phyloP scores from a whole-genome alignment of 2,888 invertebrate species.

The Mythimna lalbum region DNA sequence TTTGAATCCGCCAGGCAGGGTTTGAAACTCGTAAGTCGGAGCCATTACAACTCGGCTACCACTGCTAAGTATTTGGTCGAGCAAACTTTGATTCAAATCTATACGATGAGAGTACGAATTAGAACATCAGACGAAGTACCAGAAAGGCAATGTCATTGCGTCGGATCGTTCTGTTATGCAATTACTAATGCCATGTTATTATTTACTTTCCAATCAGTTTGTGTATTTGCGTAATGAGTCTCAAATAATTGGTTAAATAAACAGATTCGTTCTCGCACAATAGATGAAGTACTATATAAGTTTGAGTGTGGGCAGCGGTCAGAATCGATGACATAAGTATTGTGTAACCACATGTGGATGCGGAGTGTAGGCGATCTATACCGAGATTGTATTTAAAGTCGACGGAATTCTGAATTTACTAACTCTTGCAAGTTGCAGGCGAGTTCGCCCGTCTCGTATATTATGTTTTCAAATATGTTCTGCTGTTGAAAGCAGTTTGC shows the following conservation, averaged over 20 bases:
- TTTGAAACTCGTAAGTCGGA: too few relatives aligned
- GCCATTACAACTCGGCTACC: too few relatives aligned
- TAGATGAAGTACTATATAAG: constrained; percentile 23
- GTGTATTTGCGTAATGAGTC: constrained; percentile 33
- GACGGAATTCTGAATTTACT: neutral
- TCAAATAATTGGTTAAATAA: constrained; percentile 46
- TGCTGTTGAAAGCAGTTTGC: neutral
- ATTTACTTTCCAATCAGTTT: constrained; percentile 37
- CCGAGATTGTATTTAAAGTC: constrained; percentile 18
- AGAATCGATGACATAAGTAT: constrained; percentile 58
- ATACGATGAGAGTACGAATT: neutral
- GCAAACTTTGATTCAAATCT: too few relatives aligned
- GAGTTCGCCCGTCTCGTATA: neutral
- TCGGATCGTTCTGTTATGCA: constrained; percentile 13
- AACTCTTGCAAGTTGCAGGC: neutral
- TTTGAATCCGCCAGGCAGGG: too few relatives aligned
- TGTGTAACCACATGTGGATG: constrained; percentile 48
- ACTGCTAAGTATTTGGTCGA: too few relatives aligned
- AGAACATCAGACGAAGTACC: neutral
- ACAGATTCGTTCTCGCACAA: constrained; percentile 30
- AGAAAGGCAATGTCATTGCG: neutral
- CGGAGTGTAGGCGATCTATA: constrained; percentile 35
- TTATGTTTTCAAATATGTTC: neutral
- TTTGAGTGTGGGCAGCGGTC: constrained; percentile 50
- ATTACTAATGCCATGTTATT: constrained; percentile 22